Evolutionary conservation across 2,888 invertebrate genomes (phyloP), one percentile per base, ranked within the genome.

Genomic region (Agapetus fuscipes): DNA sequence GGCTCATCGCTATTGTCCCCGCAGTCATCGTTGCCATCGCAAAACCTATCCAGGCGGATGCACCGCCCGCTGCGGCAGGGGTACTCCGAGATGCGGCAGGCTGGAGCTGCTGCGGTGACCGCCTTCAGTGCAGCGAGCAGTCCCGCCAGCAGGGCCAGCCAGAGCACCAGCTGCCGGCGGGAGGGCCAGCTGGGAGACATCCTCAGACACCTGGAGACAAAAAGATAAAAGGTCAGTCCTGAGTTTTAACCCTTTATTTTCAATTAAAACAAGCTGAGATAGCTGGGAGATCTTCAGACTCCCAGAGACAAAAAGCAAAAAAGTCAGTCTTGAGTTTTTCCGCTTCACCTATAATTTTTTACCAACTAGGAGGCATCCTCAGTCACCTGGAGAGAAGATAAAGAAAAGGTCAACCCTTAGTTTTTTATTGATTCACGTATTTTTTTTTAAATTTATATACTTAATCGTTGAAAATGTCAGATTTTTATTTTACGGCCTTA

Each of bases 1-100:
- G 88, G 88, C 64, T 89, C 90, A 64, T 89, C 89, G 56, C 85
- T 85, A 50, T 76, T 75, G 66, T 90, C 90, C 17, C 82, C 81
- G 61, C 90, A 90, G 62, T 90, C 86, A 64, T 83, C 77, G 52
- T 67, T 66, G 41, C 87, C 87, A 63, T 90, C 87, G 67, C 90
- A 90, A 62, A 82, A 90, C 52, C 80, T 80, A 67, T 89, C 89
- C 48, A 85, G 72, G 15, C 85, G 80, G 58, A 89, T 80, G 66
- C 90, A 89, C 52, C 72, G 72, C 46, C 56, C 61, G 40, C 77
- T 78, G 48, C 77, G 73, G 61, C 85, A 86, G 24, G 78, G 72
- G 61, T 80, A 79, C 63, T 85, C 84, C 49, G 83, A 82, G 52
- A 85, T 78, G 56, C 82, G 78, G 62, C 89, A 89, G 54, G 78